These are phyloP conservation scores for Myotis pilosus DNA, from an alignment of 2,797 vertebrate species.

Conservation along the genomic window DNA sequence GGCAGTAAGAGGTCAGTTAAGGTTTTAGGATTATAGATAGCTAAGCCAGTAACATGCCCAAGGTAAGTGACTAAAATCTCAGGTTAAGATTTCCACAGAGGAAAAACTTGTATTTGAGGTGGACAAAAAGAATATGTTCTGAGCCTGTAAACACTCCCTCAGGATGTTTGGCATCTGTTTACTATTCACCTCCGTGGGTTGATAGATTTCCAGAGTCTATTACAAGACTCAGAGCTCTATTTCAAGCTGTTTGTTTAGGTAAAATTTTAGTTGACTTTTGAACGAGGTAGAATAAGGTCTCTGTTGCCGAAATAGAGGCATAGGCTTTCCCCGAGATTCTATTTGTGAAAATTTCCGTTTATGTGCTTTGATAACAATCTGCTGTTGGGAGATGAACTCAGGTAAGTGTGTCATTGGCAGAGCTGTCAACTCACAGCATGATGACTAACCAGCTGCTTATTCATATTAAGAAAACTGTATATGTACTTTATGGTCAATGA, in stretches of 20 bases:
- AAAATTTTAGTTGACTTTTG: conserved; percentile 23
- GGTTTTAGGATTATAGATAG: not conserved
- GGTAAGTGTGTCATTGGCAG: not conserved
- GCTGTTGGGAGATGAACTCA: rapidly evolving
- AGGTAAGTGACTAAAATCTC: not conserved
- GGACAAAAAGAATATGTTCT: not conserved
- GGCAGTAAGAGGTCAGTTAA: not conserved
- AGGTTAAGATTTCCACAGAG: not conserved
- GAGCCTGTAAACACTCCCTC: not conserved
- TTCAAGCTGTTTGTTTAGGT: not conserved
- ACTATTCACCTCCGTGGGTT: not conserved
- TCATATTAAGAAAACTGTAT: not conserved
- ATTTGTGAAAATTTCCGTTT: not conserved
- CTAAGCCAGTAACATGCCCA: not conserved
- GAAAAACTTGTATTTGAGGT: not conserved
- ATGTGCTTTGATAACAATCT: not conserved
- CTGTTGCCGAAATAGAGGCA: not conserved
- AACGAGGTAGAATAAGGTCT: not conserved
- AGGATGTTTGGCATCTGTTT: not conserved
- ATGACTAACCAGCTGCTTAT: not conserved
- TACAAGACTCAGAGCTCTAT: not conserved
- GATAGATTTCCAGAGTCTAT: not conserved
- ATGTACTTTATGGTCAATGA: not conserved
- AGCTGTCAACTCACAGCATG: not conserved
- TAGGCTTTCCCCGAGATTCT: not conserved